Conservation (phyloP, 1,140 invertebrate genomes). For the Teleogryllus occipitalis region DNA sequence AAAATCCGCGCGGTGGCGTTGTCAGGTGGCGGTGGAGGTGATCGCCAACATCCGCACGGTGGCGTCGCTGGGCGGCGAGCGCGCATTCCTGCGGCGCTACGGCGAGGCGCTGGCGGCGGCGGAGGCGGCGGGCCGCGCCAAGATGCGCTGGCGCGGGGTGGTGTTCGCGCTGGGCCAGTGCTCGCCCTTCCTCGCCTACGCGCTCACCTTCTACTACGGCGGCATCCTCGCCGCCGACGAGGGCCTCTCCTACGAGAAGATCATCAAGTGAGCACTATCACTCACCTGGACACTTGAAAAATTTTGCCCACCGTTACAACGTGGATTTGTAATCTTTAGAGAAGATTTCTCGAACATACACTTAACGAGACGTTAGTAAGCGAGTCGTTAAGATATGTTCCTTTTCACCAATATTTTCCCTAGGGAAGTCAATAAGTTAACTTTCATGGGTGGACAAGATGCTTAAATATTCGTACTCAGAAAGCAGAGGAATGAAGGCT, state of each 20-base stretch:
- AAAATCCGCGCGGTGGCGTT: no score
- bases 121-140: conserved; percentile 43
- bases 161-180: conserved; percentile 72
- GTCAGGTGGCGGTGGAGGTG: conserved; percentile 62
- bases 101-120: conserved; percentile 31
- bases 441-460: no score
- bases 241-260: conserved; percentile 56
- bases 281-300: no score
- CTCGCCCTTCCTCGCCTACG: conserved; percentile 72
- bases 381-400: no score
- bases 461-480: no score
- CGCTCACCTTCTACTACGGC: conserved; percentile 71
- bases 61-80: conserved; percentile 55
- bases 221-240: conserved; percentile 62
- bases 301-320: no score
- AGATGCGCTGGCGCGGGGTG: conserved; percentile 57
- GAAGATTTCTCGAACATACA: no score
- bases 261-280: conserved; percentile 60
- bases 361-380: no score
- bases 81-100: conserved; percentile 48
- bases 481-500: no score
- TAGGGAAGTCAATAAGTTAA: no score
- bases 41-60: conserved; percentile 72
- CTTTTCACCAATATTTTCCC: no score
- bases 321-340: no score